Evolutionary conservation across 2,888 invertebrate genomes (phyloP).

Genomic region (Epinotia nisella): DNA sequence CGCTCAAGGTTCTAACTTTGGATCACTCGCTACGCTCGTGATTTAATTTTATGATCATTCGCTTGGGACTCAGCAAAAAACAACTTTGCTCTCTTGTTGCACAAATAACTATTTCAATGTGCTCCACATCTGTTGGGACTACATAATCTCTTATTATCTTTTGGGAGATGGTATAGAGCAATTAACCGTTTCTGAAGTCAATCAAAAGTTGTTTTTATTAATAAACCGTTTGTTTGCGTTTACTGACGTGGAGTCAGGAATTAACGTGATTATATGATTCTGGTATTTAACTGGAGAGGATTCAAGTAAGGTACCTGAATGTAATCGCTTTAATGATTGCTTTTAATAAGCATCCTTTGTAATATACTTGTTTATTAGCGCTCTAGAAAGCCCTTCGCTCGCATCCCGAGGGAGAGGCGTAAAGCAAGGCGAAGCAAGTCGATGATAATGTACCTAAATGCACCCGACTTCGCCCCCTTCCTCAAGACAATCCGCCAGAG

Average conservation of each 20-base stretch:
- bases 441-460: conserved; percentile 68
- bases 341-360: background rate
- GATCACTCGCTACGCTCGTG: too few species aligned
- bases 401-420: conserved; percentile 56
- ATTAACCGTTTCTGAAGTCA: too few species aligned
- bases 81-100: too few species aligned
- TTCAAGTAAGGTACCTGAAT: background rate
- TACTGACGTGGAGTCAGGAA: background rate
- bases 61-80: too few species aligned
- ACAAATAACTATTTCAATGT: too few species aligned
- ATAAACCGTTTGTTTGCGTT: too few species aligned
- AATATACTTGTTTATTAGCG: conserved; percentile 26
- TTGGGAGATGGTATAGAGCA: too few species aligned
- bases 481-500: conserved; percentile 57
- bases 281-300: background rate
- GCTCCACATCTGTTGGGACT: too few species aligned
- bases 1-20: too few species aligned
- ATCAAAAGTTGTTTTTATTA: too few species aligned
- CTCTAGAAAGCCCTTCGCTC: conserved; percentile 53
- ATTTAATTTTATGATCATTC: too few species aligned
- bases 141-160: too few species aligned
- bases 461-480: conserved; percentile 59
- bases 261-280: background rate
- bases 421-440: conserved; percentile 62
- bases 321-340: background rate